Conservation (phyloP, 2,113 vertebrate genomes). For the Neoarius graeffei region DNA sequence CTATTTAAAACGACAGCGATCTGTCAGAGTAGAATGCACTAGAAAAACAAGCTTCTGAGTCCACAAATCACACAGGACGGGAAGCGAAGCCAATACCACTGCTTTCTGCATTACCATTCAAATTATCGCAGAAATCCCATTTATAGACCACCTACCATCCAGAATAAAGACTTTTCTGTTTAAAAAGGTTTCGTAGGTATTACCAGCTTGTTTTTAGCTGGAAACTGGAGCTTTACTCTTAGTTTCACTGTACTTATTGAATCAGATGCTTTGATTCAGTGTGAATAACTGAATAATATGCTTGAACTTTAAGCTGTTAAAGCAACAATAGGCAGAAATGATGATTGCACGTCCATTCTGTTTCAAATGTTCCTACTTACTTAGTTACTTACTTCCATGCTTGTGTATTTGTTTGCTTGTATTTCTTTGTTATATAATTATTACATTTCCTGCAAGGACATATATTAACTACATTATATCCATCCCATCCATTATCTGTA, state of each 20-base stretch:
- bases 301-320: neutral
- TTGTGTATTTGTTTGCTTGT: too few relatives aligned
- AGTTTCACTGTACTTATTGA: neutral
- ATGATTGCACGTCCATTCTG: neutral
- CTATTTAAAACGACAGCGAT: slow-evolving; percentile 54
- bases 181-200: neutral
- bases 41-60: slow-evolving; percentile 45
- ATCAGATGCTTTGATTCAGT: neutral
- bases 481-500: too few relatives aligned
- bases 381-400: too few relatives aligned
- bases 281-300: neutral
- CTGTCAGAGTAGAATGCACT: slow-evolving; percentile 45
- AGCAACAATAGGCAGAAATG: neutral
- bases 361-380: neutral
- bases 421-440: too few relatives aligned
- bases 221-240: neutral
- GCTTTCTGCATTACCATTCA: slow-evolving; percentile 39
- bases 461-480: too few relatives aligned
- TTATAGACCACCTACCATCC: neutral
- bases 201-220: neutral
- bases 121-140: neutral
- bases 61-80: slow-evolving; percentile 20
- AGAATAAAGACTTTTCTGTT: neutral
- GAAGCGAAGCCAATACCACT: slow-evolving; percentile 16
- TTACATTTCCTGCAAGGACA: too few relatives aligned